Conservation (phyloP, 2,113 vertebrate species). For the Diphyllodes magnificus region DNA sequence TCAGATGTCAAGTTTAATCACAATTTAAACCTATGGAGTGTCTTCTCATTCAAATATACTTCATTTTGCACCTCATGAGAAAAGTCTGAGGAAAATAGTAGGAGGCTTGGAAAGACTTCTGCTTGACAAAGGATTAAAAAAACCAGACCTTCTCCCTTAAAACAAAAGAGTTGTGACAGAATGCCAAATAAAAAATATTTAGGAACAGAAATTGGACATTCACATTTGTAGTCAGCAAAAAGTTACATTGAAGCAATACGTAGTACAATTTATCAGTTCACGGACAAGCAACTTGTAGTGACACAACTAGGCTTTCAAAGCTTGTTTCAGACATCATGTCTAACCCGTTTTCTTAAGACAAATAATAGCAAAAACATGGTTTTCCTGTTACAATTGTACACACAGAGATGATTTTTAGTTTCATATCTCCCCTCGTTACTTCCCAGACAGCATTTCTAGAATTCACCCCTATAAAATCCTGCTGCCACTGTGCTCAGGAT, state of each 20-base stretch:
- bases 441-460: background rate
- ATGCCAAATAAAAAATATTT: background rate
- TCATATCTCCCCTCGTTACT: fast-evolving
- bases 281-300: background rate
- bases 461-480: background rate
- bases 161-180: background rate
- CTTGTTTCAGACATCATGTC: background rate
- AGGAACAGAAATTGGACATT: background rate
- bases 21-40: background rate
- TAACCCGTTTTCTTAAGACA: background rate
- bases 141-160: background rate
- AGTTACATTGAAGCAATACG: background rate
- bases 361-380: background rate
- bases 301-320: background rate
- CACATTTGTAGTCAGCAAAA: background rate
- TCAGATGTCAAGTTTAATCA: background rate
- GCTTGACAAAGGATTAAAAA: background rate
- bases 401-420: background rate
- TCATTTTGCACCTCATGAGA: background rate
- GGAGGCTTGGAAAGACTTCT: background rate
- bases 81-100: background rate
- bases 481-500: fast-evolving
- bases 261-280: background rate
- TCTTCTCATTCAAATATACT: background rate
- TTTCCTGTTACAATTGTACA: background rate